Evolutionary conservation across 2,797 vertebrate species (phyloP).

Genomic region (Myotis findleyi): DNA sequence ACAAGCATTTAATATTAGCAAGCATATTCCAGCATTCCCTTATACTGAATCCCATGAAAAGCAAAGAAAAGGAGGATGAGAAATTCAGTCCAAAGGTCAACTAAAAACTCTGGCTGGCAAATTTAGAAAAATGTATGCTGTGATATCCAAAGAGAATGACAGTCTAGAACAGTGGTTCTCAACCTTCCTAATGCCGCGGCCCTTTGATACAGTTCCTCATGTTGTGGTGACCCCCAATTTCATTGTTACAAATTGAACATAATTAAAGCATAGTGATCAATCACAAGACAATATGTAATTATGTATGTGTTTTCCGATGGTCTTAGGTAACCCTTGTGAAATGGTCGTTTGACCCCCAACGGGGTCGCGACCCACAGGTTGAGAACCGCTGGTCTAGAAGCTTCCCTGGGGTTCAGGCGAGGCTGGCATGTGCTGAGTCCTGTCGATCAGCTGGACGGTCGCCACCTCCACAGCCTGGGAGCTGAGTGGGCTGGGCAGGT

Average conservation of each 20-base stretch:
- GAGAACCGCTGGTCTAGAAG: neutral
- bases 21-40: neutral
- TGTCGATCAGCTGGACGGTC: neutral
- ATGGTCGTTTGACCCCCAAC: too few species aligned
- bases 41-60: neutral
- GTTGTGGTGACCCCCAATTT: too few species aligned
- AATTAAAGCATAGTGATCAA: too few species aligned
- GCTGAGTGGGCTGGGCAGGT: neutral
- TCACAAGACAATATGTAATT: too few species aligned
- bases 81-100: neutral
- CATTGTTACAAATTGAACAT: too few species aligned
- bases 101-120: neutral
- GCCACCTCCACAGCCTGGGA: rapidly evolving
- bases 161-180: too few species aligned
- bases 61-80: neutral
- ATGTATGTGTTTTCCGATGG: too few species aligned
- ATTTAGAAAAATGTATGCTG: neutral
- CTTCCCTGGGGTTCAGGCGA: neutral
- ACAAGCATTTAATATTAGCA: slow-evolving; percentile 7
- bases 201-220: too few species aligned
- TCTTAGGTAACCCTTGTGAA: too few species aligned
- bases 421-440: rapidly evolving
- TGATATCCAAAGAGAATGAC: neutral
- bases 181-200: too few species aligned
- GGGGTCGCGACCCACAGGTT: too few species aligned